Evolutionary conservation across 1,140 invertebrate genomes (phyloP).

Genomic region (Thrips palmi): DNA sequence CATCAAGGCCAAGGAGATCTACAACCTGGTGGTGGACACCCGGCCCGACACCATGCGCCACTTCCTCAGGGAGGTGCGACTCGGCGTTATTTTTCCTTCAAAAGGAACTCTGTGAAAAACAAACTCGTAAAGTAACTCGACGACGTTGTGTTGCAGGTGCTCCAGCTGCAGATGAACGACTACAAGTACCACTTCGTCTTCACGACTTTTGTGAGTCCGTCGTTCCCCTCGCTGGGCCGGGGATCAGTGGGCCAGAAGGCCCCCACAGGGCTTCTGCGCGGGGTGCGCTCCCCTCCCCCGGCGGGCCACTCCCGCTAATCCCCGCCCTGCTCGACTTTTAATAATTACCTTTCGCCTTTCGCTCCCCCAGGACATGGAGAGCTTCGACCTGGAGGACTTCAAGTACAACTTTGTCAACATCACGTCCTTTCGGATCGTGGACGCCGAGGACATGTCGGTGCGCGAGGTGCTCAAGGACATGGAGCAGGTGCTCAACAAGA

Average conservation of each 20-base stretch:
- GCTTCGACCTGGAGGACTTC: slow-evolving; percentile 42
- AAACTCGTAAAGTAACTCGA: no score
- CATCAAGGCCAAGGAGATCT: slow-evolving; percentile 37
- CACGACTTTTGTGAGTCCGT: slow-evolving; percentile 43
- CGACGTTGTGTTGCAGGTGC: slow-evolving; percentile 26
- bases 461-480: slow-evolving; percentile 37
- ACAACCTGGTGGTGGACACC: slow-evolving; percentile 39
- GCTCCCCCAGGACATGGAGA: slow-evolving; percentile 41
- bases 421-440: slow-evolving; percentile 40
- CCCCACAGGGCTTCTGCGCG: no score
- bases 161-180: slow-evolving; percentile 46
- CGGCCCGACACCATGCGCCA: slow-evolving; percentile 34
- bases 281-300: no score
- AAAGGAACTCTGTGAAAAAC: neutral
- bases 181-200: slow-evolving; percentile 52
- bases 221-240: slow-evolving; percentile 9
- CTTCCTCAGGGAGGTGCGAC: slow-evolving; percentile 36
- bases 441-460: slow-evolving; percentile 32
- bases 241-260: no score
- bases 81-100: neutral
- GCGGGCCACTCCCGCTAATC: no score
- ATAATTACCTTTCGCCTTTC: no score
- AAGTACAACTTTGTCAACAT: slow-evolving; percentile 47
- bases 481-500: slow-evolving; percentile 39
- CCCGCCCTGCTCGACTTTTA: no score